phyloP scores from a whole-genome alignment of 2,797 vertebrate genomes.

The Meriones psammophilus region DNA sequence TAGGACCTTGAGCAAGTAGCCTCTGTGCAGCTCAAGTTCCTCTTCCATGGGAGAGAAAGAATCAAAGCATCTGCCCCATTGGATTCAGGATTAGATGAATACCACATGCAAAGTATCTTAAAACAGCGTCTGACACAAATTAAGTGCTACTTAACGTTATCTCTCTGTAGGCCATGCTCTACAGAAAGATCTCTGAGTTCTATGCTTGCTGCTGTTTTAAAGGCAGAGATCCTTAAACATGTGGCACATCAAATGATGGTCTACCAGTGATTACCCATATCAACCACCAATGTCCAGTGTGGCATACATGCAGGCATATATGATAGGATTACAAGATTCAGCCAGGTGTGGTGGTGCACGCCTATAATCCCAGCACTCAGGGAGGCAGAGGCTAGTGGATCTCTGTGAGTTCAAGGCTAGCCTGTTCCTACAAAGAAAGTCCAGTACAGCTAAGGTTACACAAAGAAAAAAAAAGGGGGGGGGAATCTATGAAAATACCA shows the following conservation, averaged over 20 bases:
- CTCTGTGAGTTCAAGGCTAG: too few species aligned
- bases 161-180: background rate
- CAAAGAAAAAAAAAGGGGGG: too few species aligned
- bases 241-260: background rate
- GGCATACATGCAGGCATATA: accelerated
- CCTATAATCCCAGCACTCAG: too few species aligned
- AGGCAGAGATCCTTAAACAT: background rate
- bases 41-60: background rate
- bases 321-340: background rate
- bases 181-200: background rate
- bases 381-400: too few species aligned
- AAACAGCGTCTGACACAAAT: background rate
- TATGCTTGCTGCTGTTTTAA: constrained; percentile 42
- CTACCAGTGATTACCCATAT: background rate
- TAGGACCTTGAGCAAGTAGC: background rate
- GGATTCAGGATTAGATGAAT: background rate
- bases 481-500: background rate
- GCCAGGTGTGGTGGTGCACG: too few species aligned
- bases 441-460: too few species aligned
- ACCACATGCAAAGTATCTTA: background rate
- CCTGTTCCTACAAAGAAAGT: too few species aligned
- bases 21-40: background rate
- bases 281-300: background rate
- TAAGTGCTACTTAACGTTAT: background rate
- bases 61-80: background rate